These are phyloP conservation scores for Neelides sp. DNA, from an alignment of 1,140 invertebrate genomes.

Conservation along the genomic window DNA sequence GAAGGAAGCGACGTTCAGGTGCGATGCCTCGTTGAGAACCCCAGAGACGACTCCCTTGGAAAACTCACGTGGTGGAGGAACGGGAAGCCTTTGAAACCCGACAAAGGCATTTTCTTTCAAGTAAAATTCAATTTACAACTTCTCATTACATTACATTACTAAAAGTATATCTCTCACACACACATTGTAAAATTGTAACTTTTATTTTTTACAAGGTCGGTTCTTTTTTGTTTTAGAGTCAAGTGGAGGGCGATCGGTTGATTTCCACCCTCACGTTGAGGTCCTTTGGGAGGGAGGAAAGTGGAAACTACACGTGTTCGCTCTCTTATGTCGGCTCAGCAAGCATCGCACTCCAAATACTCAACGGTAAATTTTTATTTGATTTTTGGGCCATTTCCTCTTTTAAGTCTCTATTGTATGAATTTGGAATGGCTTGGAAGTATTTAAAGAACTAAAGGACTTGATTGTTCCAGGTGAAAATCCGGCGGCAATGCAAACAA, in stretches of 20 bases:
- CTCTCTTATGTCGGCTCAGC: constrained; percentile 21
- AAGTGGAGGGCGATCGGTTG: constrained; percentile 19
- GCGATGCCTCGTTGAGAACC: constrained; percentile 21
- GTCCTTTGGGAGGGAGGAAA: constrained; percentile 14
- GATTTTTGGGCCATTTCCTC: too few species aligned
- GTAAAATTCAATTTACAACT: constrained; percentile 3
- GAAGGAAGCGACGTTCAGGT: constrained; percentile 28
- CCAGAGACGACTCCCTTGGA: constrained; percentile 13
- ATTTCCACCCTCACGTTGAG: constrained; percentile 19
- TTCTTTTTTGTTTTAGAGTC: constrained; percentile 15
- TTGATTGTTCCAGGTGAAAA: constrained; percentile 21
- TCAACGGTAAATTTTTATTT: constrained; percentile 22
- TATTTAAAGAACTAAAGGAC: neutral
- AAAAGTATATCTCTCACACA: neutral
- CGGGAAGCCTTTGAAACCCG: constrained; percentile 14
- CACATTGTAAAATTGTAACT: neutral
- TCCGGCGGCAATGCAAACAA: constrained; percentile 28
- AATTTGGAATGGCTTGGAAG: neutral
- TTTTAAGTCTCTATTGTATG: neutral
- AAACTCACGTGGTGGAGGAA: constrained; percentile 25
- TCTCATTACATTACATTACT: neutral
- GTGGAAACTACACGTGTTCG: constrained; percentile 28
- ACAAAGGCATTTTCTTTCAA: constrained; percentile 15
- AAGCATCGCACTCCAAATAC: constrained; percentile 24
- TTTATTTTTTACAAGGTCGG: constrained; percentile 6